Evolutionary conservation across 2,888 invertebrate genomes (phyloP), one percentile per base, ranked within the genome.

Genomic region (Coronaproctus castanopsis): DNA sequence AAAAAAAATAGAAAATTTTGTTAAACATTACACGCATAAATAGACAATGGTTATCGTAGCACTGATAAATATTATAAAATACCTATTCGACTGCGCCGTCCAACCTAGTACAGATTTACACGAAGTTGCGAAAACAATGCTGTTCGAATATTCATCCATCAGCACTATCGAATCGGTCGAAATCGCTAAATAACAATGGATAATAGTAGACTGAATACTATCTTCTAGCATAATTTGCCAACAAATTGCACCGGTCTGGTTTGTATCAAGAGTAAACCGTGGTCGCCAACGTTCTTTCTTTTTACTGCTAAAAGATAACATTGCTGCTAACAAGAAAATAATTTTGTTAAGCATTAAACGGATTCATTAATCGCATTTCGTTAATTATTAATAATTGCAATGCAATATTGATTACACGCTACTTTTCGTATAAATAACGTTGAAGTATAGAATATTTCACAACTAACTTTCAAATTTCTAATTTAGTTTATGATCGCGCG

Each of bases 81-180:
- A 76, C 78, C 78, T 77, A 68, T 77, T 78, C 1, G 76, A 76
- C 65, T 77, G 77, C 18, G 77, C 74, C 59, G 79, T 77, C 83
- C 83, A 83, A 52, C 82, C 82, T 51, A 95, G 77, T 59, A 96
- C 78, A 10, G 85, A 81, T 65, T 80, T 80, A 65, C 87, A 87
- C 0, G 93, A 89, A 20, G 88, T 79, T 10, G 87, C 88, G 66
- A 92, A 86, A 24, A 93, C 81, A 52, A 88, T 83, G 69, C 89
- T 87, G 54, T 86, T 77, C 0, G 85, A 81, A 62, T 76, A 78
- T 67, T 87, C 85, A 70, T 95, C 93, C 54, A 95, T 80, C 18
- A 95, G 74, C 22, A 92, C 89, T 56, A 95, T 75, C 1, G 85
- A 85, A 69, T 95, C 93, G 0, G 84, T 79, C 2, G 91, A 91